Evolutionary conservation across 2,113 vertebrate genomes (phyloP), one percentile per base, ranked within the genome.

Genomic region (Aspidoscelis tigris): DNA sequence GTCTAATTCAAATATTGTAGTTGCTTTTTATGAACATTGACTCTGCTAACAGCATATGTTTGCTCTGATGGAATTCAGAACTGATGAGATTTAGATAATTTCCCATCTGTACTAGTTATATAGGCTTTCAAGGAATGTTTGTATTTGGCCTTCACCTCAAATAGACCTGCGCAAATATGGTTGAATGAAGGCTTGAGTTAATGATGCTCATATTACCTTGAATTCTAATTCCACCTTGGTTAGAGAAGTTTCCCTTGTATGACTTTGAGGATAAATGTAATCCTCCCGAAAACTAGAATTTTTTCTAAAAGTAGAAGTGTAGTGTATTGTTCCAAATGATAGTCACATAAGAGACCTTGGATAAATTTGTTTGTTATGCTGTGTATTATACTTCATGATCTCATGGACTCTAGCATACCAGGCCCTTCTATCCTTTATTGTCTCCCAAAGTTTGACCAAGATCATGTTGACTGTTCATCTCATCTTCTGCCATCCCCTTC

Each of bases 31-130:
- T 8, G 82, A 90, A 85, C 21, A 68, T 85, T 78, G 84, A 88
- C 85, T 87, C 83, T 71, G 83, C 82, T 88, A 89, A 88, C 89
- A 91, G 73, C 77, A 85, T 26, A 43, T 44, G 79, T 86, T 89
- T 82, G 5, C 21, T 88, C 79, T 90, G 86, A 91, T 88, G 90
- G 85, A 41, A 84, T 80, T 89, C 73, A 39, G 70, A 88, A 75
- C 7, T 75, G 83, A 84, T 83, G 58, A 61, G 80, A 55, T 77
- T 86, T 85, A 47, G n/a, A 82, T 75, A 47, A 53, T 82, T 83
- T 90, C 81, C 44, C 74, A 88, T 1, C 1, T 58, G 50, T 86
- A 82, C 33, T 87, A 43, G 72, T 64, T 61, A 82, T 87, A 16
- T 80, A 84, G 82, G 10, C 77, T 81, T 14, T 66, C 66, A 2